These are phyloP conservation scores for Etheostoma spectabile DNA, from an alignment of 2,113 vertebrate genomes.

Conservation along the genomic window DNA sequence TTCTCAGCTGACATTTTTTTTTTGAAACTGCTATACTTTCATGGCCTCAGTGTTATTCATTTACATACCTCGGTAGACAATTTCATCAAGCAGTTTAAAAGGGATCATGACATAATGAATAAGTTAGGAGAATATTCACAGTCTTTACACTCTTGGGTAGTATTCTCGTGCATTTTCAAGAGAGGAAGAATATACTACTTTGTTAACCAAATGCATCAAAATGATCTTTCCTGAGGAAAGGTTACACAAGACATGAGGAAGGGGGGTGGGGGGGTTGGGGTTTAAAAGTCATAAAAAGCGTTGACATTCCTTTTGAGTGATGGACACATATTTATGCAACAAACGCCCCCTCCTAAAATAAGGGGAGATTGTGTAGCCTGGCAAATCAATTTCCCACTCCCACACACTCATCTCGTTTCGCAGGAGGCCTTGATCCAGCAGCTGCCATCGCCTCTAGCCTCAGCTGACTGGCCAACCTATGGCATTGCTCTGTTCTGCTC, in stretches of 20 bases:
- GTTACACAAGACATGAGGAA: conserved; percentile 62
- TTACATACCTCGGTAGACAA: conserved; percentile 74
- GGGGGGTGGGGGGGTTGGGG: conserved; percentile 16
- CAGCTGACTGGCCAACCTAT: conserved; percentile 67
- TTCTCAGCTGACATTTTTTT: conserved; percentile 58
- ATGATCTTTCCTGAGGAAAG: conserved; percentile 75
- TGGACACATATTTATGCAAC: conserved; percentile 81
- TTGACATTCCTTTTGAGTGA: conserved; percentile 81
- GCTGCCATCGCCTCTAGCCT: conserved; percentile 62
- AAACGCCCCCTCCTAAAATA: conserved; percentile 73
- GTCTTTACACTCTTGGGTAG: conserved; percentile 63
- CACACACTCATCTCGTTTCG: conserved; percentile 66
- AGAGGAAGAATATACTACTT: conserved; percentile 64
- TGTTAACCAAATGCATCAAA: conserved; percentile 74
- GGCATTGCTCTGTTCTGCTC: conserved; percentile 57
- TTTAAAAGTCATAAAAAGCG: conserved; percentile 71
- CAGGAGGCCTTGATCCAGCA: conserved; percentile 67
- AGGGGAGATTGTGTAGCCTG: conserved; percentile 57
- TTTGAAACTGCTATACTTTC: conserved; percentile 56
- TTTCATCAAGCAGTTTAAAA: conserved; percentile 82
- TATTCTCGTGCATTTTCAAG: conserved; percentile 67
- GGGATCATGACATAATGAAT: conserved; percentile 79
- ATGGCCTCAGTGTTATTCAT: conserved; percentile 70
- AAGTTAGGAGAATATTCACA: conserved; percentile 76
- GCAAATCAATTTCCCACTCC: conserved; percentile 80